phyloP scores from a whole-genome alignment of 2,888 invertebrate species.

The Carterocephalus palaemon region DNA sequence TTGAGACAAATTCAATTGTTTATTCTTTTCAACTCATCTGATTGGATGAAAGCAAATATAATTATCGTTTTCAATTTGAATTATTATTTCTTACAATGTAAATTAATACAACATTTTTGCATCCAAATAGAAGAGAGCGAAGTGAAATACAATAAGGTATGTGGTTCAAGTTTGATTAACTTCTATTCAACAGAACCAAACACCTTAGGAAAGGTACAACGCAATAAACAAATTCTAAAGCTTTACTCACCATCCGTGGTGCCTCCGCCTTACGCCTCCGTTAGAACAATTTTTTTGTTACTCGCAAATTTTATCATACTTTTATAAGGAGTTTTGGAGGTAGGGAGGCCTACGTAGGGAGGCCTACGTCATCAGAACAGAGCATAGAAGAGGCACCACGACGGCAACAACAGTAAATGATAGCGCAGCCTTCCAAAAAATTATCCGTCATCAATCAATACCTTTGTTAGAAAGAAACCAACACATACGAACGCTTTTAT shows the following conservation, averaged over 20 bases:
- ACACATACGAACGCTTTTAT: constrained; percentile 45
- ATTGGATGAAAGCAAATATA: too few relatives aligned
- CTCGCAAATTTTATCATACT: constrained; percentile 9
- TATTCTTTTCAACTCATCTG: too few relatives aligned
- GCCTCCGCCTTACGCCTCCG: constrained; percentile 57
- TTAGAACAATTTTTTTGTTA: constrained; percentile 26
- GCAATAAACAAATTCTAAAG: constrained; percentile 22
- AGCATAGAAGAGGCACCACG: constrained; percentile 77
- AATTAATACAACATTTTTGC: too few relatives aligned
- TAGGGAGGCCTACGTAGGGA: constrained; percentile 31
- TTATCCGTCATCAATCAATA: constrained; percentile 78
- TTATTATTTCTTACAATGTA: too few relatives aligned
- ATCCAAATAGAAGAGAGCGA: too few relatives aligned
- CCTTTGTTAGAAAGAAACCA: constrained; percentile 35
- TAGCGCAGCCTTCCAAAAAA: constrained; percentile 60
- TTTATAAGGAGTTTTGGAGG: too few relatives aligned
- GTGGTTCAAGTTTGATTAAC: too few relatives aligned
- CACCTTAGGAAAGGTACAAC: neutral
- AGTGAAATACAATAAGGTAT: too few relatives aligned
- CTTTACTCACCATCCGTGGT: constrained; percentile 66
- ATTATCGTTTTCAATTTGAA: too few relatives aligned
- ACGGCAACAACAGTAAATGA: constrained; percentile 51
- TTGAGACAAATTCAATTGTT: too few relatives aligned
- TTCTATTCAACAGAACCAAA: too few relatives aligned
- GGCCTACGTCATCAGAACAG: constrained; percentile 75